phyloP scores from a whole-genome alignment of 2,797 vertebrate species.

The Erithacus rubecula region DNA sequence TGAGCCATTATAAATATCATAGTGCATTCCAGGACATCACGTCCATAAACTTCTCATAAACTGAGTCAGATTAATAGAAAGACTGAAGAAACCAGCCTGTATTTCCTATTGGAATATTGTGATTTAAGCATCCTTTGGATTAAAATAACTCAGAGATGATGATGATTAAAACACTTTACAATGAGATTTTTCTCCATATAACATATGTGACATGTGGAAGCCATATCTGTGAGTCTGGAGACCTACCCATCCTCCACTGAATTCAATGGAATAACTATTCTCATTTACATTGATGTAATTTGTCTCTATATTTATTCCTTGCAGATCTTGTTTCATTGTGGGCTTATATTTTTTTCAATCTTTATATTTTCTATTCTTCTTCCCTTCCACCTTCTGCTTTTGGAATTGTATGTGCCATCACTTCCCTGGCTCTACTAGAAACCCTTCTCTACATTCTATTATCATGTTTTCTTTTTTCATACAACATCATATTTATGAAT shows the following conservation, averaged over 20 bases:
- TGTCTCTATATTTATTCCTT: neutral
- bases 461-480: neutral
- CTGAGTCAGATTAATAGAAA: neutral
- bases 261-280: neutral
- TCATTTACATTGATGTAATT: neutral
- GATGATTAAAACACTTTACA: neutral
- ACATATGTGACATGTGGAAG: neutral
- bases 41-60: neutral
- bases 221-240: neutral
- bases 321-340: neutral
- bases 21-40: neutral
- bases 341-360: neutral
- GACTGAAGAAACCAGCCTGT: neutral
- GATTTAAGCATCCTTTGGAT: neutral
- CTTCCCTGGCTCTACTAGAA: neutral
- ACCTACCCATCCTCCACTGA: neutral
- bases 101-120: neutral
- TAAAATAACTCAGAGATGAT: neutral
- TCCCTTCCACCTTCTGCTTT: neutral
- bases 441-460: neutral
- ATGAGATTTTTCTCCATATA: neutral
- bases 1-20: neutral
- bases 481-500: neutral
- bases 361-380: neutral
- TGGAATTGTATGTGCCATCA: neutral